Base-by-base conservation (phyloP, 92 coral and sea anemone genomes). In the Siderastrea siderea region DNA sequence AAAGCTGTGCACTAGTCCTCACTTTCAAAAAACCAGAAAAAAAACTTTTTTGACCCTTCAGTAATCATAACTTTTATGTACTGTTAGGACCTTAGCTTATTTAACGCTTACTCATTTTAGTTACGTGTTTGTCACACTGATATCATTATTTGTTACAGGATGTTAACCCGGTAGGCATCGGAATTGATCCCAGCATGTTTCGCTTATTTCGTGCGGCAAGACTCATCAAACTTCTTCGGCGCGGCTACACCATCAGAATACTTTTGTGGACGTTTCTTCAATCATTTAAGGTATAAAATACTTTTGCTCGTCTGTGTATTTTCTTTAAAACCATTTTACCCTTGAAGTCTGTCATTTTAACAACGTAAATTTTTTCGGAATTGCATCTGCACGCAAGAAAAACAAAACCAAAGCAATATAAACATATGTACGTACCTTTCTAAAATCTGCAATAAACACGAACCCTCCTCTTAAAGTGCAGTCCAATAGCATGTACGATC, bases 131-230 rank as follows among this genome's bases (percentile, higher is more conserved):
- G 2, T 3, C 55, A 3, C 73, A 16, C 51, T 26, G 38, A 57
- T 15, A 17, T 3, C 51, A 54, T 81, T 5, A 0, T 38, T 53
- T 10, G 15, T 64, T 85, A 16, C 58, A 90, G 93, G 26, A 44
- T 2, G 16, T 64, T 7, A 57, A 69, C 4, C 59, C 78, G 6
- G 19, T 57, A 38, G 80, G 78, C 57, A 73, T 93, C 5, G 96
- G 96, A 43, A 82, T 96, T 74, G 99, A 98, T 87, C 99, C 99
- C 58, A 96, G 98, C 82, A 97, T 98, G 91, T 98, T 98, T 85
- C 91, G 99, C 80, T 80, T 98, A 49, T 98, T 98, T 80, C 99
- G 99, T 47, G 99, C 99, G 45, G 99, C 98, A 46, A 93, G 99
- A 61, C 91, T 98, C 16, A 91, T 98, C 83, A 98, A 98, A 84